Base-by-base conservation (phyloP, 2,113 vertebrate genomes). In the Amblyornis subalaris region DNA sequence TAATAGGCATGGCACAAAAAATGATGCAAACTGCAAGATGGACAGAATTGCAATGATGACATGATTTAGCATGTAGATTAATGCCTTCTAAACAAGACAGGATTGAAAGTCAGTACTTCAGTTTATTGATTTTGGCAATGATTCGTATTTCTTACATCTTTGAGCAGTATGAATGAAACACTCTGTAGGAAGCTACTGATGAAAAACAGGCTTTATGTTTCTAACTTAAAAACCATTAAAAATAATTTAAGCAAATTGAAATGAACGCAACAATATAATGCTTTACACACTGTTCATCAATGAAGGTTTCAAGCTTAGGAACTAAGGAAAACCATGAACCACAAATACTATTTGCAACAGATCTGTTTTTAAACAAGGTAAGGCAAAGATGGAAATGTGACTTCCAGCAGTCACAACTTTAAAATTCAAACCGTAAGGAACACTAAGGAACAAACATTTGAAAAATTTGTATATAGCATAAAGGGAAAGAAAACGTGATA, bases 91-190 rank as follows among this genome's bases (percentile, higher is more conserved):
- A 97, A 96, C 75, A 64, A 38, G 50, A 81, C 86, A 64, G 36
- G 31, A 97, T 91, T 92, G 86, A 96, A 97, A 95, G 88, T 83
- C 95, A 95, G 92, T 95, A 94, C 76, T 96, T 97, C 87, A 94
- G 66, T 84, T 84, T 95, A 96, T 95, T 66, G 15, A 94, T 94
- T 94, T 65, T 93, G 86, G 82, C 83, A 58, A 90, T 53, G 71
- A 91, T 95, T 95, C 83, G 53, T 89, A 85, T 92, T 97, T 96
- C 81, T 86, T 89, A 88, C 55, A 80, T 92, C 89, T 96, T 94
- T 94, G 88, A 94, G 77, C 62, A 40, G 57, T 42, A 92, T 40
- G 76, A 97, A 88, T 88, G 86, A 94, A 94, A 89, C 60, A 45
- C 69, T 64, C 66, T 75, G 5, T 38, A 83, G 64, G 90, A 90